phyloP scores from a whole-genome alignment of 2,888 invertebrate genomes.

The Priocnemis perturbator region DNA sequence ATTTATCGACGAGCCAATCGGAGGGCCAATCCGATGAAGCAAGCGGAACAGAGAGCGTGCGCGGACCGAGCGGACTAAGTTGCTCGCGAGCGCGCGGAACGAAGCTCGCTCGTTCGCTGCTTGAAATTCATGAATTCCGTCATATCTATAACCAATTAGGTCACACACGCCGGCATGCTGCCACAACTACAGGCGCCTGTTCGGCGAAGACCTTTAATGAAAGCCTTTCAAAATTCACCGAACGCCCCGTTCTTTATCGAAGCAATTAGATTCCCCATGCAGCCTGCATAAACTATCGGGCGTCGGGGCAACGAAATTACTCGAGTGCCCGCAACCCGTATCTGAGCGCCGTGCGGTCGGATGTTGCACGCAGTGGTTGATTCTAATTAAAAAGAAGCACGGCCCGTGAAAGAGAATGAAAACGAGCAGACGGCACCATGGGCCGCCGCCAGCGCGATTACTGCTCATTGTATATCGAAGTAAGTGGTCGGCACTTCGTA shows the following conservation, averaged over 20 bases:
- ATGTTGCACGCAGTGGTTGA: slow-evolving; percentile 25
- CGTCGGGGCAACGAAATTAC: slow-evolving; percentile 41
- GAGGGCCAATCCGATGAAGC: slow-evolving; percentile 26
- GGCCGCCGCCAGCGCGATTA: background rate
- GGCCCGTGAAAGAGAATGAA: slow-evolving; percentile 6
- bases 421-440: background rate
- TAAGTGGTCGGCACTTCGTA: background rate
- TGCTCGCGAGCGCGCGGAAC: slow-evolving; percentile 20
- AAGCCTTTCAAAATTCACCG: slow-evolving; percentile 66
- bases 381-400: slow-evolving; percentile 33
- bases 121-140: slow-evolving; percentile 67
- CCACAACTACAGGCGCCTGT: slow-evolving; percentile 25
- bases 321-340: slow-evolving; percentile 42
- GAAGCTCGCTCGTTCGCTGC: slow-evolving; percentile 4
- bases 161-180: slow-evolving; percentile 53
- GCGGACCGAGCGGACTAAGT: slow-evolving; percentile 1
- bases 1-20: slow-evolving; percentile 48
- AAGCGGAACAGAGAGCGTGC: slow-evolving; percentile 9
- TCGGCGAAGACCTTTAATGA: slow-evolving; percentile 59
- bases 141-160: slow-evolving; percentile 67
- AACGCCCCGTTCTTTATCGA: slow-evolving; percentile 62
- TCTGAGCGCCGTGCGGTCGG: slow-evolving; percentile 33
- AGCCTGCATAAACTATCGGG: slow-evolving; percentile 56
- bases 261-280: slow-evolving; percentile 61
- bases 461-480: background rate